These are phyloP conservation scores for Rhabdomys pumilio DNA, from an alignment of 2,797 vertebrate species.

Conservation along the genomic window DNA sequence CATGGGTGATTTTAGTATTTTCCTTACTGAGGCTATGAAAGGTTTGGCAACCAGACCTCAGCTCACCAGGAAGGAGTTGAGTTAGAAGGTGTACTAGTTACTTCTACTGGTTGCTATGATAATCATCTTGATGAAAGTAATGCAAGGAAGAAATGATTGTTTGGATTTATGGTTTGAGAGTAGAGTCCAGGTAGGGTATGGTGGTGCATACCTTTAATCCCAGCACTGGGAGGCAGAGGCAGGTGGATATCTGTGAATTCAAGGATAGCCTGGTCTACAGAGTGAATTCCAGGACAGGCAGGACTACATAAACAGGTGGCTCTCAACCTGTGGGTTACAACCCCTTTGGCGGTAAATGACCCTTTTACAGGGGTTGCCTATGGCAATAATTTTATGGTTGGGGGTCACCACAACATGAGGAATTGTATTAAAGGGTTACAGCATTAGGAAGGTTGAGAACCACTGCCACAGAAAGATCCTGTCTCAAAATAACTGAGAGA, in stretches of 20 bases:
- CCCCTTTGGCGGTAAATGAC: not conserved
- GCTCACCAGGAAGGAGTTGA: not conserved
- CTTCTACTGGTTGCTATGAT: not conserved
- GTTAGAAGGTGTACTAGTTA: not conserved
- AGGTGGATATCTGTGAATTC: not conserved
- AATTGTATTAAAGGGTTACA: not conserved
- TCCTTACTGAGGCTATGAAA: not conserved
- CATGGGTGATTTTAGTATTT: rapidly evolving
- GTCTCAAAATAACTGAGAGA: not conserved
- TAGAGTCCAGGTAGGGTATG: not conserved
- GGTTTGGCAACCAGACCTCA: not conserved
- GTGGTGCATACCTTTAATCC: not conserved
- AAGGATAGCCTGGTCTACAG: not conserved
- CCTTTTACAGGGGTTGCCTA: not conserved
- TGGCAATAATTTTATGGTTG: not conserved
- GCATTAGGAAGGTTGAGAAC: not conserved
- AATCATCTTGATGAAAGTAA: not conserved
- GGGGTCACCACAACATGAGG: not conserved
- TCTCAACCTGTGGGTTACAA: not conserved
- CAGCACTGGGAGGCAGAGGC: not conserved
- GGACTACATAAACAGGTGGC: not conserved
- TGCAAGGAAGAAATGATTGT: not conserved
- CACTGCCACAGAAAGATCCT: not conserved
- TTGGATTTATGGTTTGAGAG: not conserved
- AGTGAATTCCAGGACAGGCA: not conserved